Evolutionary conservation across 2,797 vertebrate species (phyloP), one percentile per base, ranked within the genome.

Genomic region (Alfaro cultratus): DNA sequence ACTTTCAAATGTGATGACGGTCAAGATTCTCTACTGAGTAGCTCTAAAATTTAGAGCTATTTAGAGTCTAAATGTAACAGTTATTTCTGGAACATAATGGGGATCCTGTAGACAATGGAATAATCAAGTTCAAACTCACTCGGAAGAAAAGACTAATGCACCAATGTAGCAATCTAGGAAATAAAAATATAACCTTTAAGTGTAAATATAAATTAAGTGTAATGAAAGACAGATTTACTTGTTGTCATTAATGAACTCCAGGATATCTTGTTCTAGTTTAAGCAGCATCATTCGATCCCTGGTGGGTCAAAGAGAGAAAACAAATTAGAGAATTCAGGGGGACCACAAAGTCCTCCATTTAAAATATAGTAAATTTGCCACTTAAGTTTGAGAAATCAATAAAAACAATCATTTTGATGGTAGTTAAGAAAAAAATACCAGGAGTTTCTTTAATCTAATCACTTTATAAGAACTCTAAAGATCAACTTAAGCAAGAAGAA

Each of bases 201-300:
- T 91, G 90, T 87, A 91, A 88, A 84, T 51, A 41, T 13, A 13
- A 73, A 12, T 29, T 74, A 80, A 88, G 80, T 62, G 67, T 81
- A 83, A 85, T 73, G 76, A 85, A 85, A 83, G 88, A 85, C 16
- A 8, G 82, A 94, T 97, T 97, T 94, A 99, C 99, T 97, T 99
- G 95, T 97, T 97, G 86, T 99, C 98, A 93, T 96, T 98, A 91
- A 99, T 99, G 93, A 99, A 99, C 92, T 99, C 97, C 96, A 99
- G 96, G 91, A 99, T 99, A 96, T 99, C 98, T 95, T 99, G 99
- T 97, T 99, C 99, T 96, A 99, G 95, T 96, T 99, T 99, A 89
- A 99, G 98, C 96, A 99, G 97, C 99, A 99, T 99, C 98, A 99
- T 99, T 96, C 99, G 96, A 95, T 99, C 98, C 96, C 98, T 99